These are phyloP conservation scores for Holothuria leucospilota DNA, from an alignment of 53 echinoderm and acorn worm species.

Conservation along the genomic window DNA sequence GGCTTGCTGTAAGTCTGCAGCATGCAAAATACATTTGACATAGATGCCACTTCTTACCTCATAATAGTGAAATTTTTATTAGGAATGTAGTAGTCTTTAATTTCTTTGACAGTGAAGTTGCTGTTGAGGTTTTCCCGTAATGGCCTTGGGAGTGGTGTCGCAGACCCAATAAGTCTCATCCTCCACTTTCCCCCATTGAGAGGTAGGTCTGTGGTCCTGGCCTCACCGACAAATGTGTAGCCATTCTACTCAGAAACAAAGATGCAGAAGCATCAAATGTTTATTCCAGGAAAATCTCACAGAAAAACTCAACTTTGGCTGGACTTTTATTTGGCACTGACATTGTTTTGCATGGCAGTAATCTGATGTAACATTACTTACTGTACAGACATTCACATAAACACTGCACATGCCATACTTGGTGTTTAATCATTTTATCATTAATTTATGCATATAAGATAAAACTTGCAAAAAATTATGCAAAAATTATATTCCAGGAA, in stretches of 20 bases:
- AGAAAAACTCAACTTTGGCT: neutral
- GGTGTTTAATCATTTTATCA: too few relatives aligned
- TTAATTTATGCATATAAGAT: too few relatives aligned
- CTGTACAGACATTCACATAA: too few relatives aligned
- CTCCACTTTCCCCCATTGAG: slow-evolving; percentile 93
- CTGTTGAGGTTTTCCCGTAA: slow-evolving; percentile 84
- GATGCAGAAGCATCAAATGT: neutral
- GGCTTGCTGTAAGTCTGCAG: too few relatives aligned
- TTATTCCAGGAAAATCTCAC: neutral
- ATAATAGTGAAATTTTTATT: slow-evolving; percentile 86
- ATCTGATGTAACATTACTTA: too few relatives aligned
- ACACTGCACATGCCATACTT: too few relatives aligned
- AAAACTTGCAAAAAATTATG: too few relatives aligned
- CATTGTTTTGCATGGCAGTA: neutral
- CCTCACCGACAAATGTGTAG: slow-evolving; percentile 94
- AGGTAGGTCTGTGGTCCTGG: slow-evolving; percentile 90
- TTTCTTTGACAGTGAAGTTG: slow-evolving; percentile 89
- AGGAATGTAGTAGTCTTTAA: slow-evolving; percentile 95
- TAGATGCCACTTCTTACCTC: slow-evolving; percentile 58
- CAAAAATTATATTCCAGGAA: too few relatives aligned
- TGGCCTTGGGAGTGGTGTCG: slow-evolving; percentile 86
- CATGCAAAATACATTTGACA: too few relatives aligned
- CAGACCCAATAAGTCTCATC: slow-evolving; percentile 93
- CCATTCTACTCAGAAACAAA: slow-evolving; percentile 72
- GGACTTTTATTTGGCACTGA: neutral